Percentiles rank a stretch among this genome's conserved stretches.
Evolutionary conservation across 2,113 vertebrate species (phyloP).

Genomic region (Sebastes fasciatus): DNA sequence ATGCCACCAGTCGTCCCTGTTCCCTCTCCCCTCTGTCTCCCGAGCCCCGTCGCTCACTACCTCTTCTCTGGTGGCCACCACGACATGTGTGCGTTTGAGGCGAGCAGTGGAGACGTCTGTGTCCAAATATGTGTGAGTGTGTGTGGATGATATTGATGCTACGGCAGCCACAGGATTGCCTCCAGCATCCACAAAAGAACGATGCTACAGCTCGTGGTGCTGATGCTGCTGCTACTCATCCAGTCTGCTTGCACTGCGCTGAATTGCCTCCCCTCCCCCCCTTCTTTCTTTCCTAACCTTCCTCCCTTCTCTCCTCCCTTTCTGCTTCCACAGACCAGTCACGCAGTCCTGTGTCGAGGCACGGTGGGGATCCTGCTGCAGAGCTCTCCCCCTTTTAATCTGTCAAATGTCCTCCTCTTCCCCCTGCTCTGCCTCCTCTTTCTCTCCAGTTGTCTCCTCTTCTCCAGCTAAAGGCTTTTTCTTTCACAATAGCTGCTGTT

Average conservation of each 20-base stretch:
- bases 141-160: slow-evolving; percentile 59
- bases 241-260: slow-evolving; percentile 76
- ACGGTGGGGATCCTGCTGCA: slow-evolving; percentile 78
- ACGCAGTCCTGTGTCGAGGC: slow-evolving; percentile 76
- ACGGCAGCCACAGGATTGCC: slow-evolving; percentile 69
- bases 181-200: slow-evolving; percentile 70
- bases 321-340: slow-evolving; percentile 78
- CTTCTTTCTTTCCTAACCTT: slow-evolving; percentile 58
- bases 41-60: slow-evolving; percentile 54
- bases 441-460: slow-evolving; percentile 18
- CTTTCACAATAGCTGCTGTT: slow-evolving; percentile 29
- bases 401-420: slow-evolving; percentile 51
- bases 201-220: slow-evolving; percentile 79
- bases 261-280: slow-evolving; percentile 72
- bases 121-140: slow-evolving; percentile 38
- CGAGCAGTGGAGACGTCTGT: slow-evolving; percentile 35
- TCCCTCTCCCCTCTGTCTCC: slow-evolving; percentile 67
- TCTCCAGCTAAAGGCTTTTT: slow-evolving; percentile 11
- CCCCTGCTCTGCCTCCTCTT: slow-evolving; percentile 27
- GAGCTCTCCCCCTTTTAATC: slow-evolving; percentile 65
- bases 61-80: slow-evolving; percentile 69
- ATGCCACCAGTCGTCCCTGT: slow-evolving; percentile 63
- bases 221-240: slow-evolving; percentile 81
- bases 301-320: slow-evolving; percentile 53
- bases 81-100: slow-evolving; percentile 69